Evolutionary conservation across 2,113 vertebrate genomes (phyloP).

Genomic region (Proteles cristata): DNA sequence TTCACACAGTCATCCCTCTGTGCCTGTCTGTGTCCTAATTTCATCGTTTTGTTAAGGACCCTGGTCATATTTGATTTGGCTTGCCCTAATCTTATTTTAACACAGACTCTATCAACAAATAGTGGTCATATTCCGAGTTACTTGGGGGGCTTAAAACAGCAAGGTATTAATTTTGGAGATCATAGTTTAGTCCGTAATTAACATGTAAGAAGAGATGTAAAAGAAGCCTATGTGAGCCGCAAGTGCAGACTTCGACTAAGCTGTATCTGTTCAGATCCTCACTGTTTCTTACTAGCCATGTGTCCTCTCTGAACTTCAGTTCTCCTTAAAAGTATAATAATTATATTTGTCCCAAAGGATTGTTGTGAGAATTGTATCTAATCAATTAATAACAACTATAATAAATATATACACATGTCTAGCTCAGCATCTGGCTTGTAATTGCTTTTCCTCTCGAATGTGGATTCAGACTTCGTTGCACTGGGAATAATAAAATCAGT

Average conservation of each 20-base stretch:
- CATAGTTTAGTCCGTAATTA: neutral
- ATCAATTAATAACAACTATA: neutral
- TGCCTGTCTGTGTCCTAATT: neutral
- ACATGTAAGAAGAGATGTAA: neutral
- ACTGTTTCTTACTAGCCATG: neutral
- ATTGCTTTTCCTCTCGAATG: slow-evolving; percentile 31
- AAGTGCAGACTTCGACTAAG: neutral
- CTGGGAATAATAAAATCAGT: neutral
- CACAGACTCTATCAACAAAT: neutral
- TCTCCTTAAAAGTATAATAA: neutral
- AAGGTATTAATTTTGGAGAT: neutral
- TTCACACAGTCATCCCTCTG: fast-evolving
- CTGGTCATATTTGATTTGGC: neutral
- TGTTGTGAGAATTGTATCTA: neutral
- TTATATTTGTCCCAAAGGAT: neutral
- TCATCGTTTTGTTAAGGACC: neutral
- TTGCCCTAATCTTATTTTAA: neutral
- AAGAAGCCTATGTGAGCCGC: neutral
- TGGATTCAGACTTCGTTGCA: neutral
- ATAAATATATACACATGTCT: neutral
- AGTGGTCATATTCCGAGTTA: neutral
- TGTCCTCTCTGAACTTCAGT: neutral
- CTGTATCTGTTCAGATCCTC: neutral
- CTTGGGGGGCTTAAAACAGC: neutral
- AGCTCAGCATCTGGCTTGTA: neutral